A percentile compares a stretch with the other conserved stretches of the same genome.
Evolutionary conservation across 92 coral and sea anemone species (phyloP).

Genomic region (Galaxea fascicularis): DNA sequence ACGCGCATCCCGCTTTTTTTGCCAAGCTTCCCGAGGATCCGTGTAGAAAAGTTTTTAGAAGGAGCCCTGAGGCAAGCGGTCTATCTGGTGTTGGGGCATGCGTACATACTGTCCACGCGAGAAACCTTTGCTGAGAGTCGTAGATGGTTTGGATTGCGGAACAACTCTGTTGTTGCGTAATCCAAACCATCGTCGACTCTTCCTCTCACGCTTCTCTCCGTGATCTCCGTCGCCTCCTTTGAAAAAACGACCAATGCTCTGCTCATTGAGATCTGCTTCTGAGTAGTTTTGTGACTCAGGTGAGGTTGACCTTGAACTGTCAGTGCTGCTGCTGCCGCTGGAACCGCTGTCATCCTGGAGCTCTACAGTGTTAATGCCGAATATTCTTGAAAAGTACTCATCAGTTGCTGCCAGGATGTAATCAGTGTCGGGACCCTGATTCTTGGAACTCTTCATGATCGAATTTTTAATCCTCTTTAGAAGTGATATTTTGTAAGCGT

Average conservation of each 20-base stretch:
- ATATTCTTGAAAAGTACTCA: neutral
- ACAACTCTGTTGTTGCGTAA: neutral
- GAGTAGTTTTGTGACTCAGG: neutral
- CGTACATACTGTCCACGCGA: neutral
- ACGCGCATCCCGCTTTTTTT: neutral
- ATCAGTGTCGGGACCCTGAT: neutral
- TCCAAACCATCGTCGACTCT: slow-evolving; percentile 11
- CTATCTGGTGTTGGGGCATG: too few relatives aligned
- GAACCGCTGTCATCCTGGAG: slow-evolving; percentile 10
- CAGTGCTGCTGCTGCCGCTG: neutral
- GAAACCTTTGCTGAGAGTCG: neutral
- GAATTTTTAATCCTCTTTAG: slow-evolving; percentile 24
- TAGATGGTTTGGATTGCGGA: too few relatives aligned
- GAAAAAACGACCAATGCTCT: slow-evolving; percentile 1
- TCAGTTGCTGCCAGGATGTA: neutral
- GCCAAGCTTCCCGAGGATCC: too few relatives aligned
- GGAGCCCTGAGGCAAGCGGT: too few relatives aligned
- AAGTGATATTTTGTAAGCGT: neutral
- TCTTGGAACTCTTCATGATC: neutral
- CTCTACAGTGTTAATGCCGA: neutral
- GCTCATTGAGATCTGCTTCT: neutral
- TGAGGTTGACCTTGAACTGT: neutral
- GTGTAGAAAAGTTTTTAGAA: too few relatives aligned
- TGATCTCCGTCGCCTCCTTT: neutral
- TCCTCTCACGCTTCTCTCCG: neutral